Base-by-base conservation (phyloP, 35 echinoderm and acorn worm genomes). In the Acanthaster planci region DNA sequence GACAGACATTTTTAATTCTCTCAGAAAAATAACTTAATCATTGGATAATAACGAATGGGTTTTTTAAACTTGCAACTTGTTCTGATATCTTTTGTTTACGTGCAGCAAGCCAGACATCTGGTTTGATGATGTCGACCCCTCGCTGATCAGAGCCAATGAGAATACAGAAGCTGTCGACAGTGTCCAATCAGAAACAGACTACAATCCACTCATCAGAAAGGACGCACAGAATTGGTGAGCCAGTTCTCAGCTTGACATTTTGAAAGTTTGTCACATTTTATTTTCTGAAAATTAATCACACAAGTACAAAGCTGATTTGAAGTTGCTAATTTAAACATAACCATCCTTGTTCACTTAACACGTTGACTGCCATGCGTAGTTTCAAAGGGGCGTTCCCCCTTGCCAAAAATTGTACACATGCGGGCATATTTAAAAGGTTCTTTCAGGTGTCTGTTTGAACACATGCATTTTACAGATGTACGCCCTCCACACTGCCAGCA, bases 41-140 rank as follows among this genome's bases (percentile, higher is more conserved):
- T 52, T 77, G 30, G 1, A 75, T 15, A 42, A 40, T 47, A 76
- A 32, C n/a, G 2, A 53, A 30, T 32, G 21, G 31, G 12, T 29
- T 77, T 53, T 16, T 78, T 47, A 17, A n/a, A 31, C 7, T 1
- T 37, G n/a, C 55, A 39, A 79, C 16, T 18, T 82, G 81, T 39
- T 19, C 52, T 67, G 30, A 52, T 51, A 52, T 35, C 50, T 47
- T 5, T 59, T 53, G 27, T 35, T 21, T 77, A 58, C 21, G 76
- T 86, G 38, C 21, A 84, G 76, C 23, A 53, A 50, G 19, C 40
- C 39, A 81, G 87, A 90, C 39, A 79, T 93, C 22, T 93, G 92
- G 92, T 93, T 93, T 89, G 92, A 93, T 89, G 90, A 88, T 51
- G 92, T 93, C 1, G 92, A 93, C 81, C 92, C 92, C 21, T 50